Conservation (phyloP, 2,888 invertebrate genomes). For the Drosophila acutilabella region DNA sequence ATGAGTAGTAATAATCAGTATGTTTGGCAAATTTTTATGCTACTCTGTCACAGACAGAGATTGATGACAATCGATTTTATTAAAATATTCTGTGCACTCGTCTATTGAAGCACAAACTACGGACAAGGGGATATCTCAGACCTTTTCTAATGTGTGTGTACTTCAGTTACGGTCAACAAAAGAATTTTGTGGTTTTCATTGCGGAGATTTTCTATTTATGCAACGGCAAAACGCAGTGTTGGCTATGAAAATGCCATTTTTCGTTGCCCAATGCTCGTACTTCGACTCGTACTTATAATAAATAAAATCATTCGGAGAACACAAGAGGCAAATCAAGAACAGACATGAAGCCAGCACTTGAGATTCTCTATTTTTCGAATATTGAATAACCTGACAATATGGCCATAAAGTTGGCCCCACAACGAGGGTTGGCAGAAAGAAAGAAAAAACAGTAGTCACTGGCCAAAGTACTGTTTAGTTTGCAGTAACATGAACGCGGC, state of each 20-base stretch:
- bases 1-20: slow-evolving; percentile 5
- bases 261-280: background rate
- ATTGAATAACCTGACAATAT: slow-evolving; percentile 25
- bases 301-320: slow-evolving; percentile 52
- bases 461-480: background rate
- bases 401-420: background rate
- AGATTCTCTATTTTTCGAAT: slow-evolving; percentile 10
- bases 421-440: slow-evolving; percentile 7
- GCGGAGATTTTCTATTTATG: slow-evolving; percentile 49
- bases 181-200: slow-evolving; percentile 30
- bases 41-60: slow-evolving; percentile 45
- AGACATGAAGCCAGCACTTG: slow-evolving; percentile 36
- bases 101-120: slow-evolving; percentile 36
- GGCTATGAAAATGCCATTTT: slow-evolving; percentile 18
- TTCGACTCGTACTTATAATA: slow-evolving; percentile 19
- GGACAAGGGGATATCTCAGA: slow-evolving; percentile 2
- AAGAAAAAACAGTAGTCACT: background rate
- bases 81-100: slow-evolving; percentile 31
- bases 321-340: slow-evolving; percentile 57
- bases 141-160: slow-evolving; percentile 44
- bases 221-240: slow-evolving; percentile 26
- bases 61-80: slow-evolving; percentile 42
- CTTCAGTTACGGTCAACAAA: slow-evolving; percentile 45
- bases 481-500: background rate
- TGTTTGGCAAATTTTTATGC: slow-evolving; percentile 22